A percentile compares a stretch with the other conserved stretches of the same genome.
phyloP scores from a whole-genome alignment of 2,888 invertebrate genomes.

The Exephanes ischioxanthus region DNA sequence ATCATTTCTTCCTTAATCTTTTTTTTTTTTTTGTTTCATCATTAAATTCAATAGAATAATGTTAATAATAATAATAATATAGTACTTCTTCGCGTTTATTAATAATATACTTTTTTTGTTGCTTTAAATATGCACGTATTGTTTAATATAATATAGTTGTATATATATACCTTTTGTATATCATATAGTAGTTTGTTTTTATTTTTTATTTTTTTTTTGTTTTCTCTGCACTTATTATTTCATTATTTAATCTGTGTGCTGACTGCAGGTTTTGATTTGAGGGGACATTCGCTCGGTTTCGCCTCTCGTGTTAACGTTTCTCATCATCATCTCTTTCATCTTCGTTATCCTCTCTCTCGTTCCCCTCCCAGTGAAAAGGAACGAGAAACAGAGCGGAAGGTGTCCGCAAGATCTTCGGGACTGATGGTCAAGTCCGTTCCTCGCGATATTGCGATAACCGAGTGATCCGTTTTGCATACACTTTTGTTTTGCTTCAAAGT shows the following conservation, averaged over 20 bases:
- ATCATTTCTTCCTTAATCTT: constrained; percentile 57
- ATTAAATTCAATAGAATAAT: constrained; percentile 79
- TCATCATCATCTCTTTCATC: constrained; percentile 9
- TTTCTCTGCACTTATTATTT: constrained; percentile 81
- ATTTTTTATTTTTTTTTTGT: constrained; percentile 16
- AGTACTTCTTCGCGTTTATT: constrained; percentile 80
- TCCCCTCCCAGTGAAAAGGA: constrained; percentile 1
- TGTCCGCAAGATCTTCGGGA: neutral
- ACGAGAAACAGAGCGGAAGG: neutral
- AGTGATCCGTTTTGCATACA: constrained; percentile 70
- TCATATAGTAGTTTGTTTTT: constrained; percentile 80
- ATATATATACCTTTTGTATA: constrained; percentile 75
- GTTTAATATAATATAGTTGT: constrained; percentile 73
- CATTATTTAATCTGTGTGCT: constrained; percentile 81
- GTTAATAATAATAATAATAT: constrained; percentile 79
- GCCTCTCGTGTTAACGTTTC: constrained; percentile 34
- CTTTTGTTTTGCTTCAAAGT: constrained; percentile 72
- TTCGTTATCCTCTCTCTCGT: constrained; percentile 43
- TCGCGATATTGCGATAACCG: constrained; percentile 38
- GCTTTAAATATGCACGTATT: constrained; percentile 69
- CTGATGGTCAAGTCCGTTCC: neutral
- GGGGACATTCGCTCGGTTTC: constrained; percentile 78
- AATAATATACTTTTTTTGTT: constrained; percentile 75
- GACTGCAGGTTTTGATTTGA: constrained; percentile 84
- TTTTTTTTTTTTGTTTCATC: constrained; percentile 77